phyloP scores from a whole-genome alignment of 2,888 invertebrate genomes.

The Oxytorus armatus region DNA sequence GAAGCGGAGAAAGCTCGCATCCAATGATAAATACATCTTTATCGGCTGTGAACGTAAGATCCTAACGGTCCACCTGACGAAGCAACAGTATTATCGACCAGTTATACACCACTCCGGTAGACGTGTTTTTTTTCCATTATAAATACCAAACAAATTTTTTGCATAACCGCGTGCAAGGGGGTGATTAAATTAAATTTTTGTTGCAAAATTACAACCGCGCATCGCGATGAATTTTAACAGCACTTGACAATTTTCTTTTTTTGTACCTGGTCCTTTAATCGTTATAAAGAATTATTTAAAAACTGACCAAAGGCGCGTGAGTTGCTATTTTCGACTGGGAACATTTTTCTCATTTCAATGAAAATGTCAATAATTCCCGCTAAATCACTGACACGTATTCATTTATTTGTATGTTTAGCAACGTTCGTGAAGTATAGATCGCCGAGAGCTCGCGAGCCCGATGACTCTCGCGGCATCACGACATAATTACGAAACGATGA shows the following conservation, averaged over 20 bases:
- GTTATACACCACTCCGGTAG: neutral
- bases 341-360: neutral
- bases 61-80: conserved; percentile 59
- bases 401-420: neutral
- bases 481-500: conserved; percentile 66
- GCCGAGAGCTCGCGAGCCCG: conserved; percentile 41
- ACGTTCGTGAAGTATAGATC: conserved; percentile 1
- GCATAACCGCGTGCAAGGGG: too few species aligned
- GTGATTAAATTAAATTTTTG: too few species aligned
- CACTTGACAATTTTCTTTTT: too few species aligned
- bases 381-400: too few species aligned
- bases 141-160: too few species aligned
- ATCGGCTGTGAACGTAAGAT: conserved; percentile 34
- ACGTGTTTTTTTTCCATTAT: too few species aligned
- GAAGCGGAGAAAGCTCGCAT: conserved; percentile 44
- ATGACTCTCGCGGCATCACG: conserved; percentile 61
- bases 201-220: too few species aligned
- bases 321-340: too few species aligned
- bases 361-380: neutral
- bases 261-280: too few species aligned
- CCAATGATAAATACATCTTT: conserved; percentile 42
- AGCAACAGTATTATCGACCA: conserved; percentile 22
- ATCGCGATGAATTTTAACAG: too few species aligned
- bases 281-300: too few species aligned
- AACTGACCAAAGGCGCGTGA: too few species aligned